Evolutionary conservation across 2,888 invertebrate genomes (phyloP), one percentile per base, ranked within the genome.

Genomic region (Sabellastarte sp.): DNA sequence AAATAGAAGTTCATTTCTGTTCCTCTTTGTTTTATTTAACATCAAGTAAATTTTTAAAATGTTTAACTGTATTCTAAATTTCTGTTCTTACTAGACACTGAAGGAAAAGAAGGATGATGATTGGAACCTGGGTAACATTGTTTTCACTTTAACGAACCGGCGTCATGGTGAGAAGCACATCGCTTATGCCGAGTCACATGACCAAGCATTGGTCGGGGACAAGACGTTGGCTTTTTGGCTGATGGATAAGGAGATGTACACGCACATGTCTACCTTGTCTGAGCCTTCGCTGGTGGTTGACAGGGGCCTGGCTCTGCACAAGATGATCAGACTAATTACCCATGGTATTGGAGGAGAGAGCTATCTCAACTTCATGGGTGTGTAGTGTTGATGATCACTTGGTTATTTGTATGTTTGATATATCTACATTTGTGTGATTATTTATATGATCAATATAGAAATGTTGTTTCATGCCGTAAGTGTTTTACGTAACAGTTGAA

Each of bases 211-310:
- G 24, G 82, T 84, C 1, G 83, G 99, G 0, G 99, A 99, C 85
- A 99, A 99, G 85, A 97, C 98, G 0, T 89, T 99, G 52, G 98
- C 99, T 1, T 99, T 99, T 86, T 99, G 99, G 99, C 85, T 98
- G 72, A 97, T 98, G 97, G 97, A 98, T 85, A 95, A 95, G 74
- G 94, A 95, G 74, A 98, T 98, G 97, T 98, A 98, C 84, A 91
- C 92, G 0, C 91, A 93, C 85, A 98, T 98, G 98, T 94, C 95
- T 50, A 87, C 86, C 5, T 30, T 30, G 10, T 76, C 80, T 15
- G 80, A 77, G 2, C 76, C 78, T 3, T 81, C 72, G 62, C 68
- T 84, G 15, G 76, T 95, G 57, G 90, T 99, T 68, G 94, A 93
- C 83, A 89, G 98, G 41, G 99, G 99, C 2, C 88, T 99, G 62